phyloP scores from a whole-genome alignment of 2,113 vertebrate genomes.

The Myotis lucifugus region DNA sequence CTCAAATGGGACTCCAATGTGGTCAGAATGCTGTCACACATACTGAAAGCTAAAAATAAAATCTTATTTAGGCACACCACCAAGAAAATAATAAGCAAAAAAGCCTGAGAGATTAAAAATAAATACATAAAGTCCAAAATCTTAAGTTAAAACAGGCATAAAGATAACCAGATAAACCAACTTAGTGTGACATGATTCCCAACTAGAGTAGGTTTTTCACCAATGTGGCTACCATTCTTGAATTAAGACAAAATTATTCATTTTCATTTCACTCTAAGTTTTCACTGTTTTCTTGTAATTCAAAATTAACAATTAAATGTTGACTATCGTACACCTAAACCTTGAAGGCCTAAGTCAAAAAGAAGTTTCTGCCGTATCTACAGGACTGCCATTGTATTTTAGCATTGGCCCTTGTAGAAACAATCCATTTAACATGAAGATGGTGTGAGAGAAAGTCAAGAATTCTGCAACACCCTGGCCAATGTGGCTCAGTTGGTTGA shows the following conservation, averaged over 20 bases:
- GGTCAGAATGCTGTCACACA: background rate
- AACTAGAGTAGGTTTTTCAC: background rate
- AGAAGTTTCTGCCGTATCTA: background rate
- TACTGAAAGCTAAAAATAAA: background rate
- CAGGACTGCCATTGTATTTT: background rate
- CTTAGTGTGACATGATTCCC: background rate
- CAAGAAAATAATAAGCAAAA: background rate
- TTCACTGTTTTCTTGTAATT: background rate
- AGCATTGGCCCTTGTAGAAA: background rate
- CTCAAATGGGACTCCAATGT: background rate
- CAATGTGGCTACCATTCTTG: background rate
- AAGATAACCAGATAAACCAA: background rate
- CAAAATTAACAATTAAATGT: background rate
- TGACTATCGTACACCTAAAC: background rate
- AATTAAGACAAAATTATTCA: constrained; percentile 2
- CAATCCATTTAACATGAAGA: background rate
- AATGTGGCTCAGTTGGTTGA: background rate
- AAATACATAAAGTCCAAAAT: background rate
- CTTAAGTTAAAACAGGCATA: background rate
- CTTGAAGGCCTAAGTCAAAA: background rate
- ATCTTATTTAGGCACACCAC: background rate
- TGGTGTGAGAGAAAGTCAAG: background rate
- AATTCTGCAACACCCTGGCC: background rate
- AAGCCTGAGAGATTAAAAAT: background rate
- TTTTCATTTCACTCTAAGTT: background rate